Percentiles rank a stretch among this genome's conserved stretches.
Conservation (phyloP, 2,888 invertebrate species). For the Chrysolina americana region DNA sequence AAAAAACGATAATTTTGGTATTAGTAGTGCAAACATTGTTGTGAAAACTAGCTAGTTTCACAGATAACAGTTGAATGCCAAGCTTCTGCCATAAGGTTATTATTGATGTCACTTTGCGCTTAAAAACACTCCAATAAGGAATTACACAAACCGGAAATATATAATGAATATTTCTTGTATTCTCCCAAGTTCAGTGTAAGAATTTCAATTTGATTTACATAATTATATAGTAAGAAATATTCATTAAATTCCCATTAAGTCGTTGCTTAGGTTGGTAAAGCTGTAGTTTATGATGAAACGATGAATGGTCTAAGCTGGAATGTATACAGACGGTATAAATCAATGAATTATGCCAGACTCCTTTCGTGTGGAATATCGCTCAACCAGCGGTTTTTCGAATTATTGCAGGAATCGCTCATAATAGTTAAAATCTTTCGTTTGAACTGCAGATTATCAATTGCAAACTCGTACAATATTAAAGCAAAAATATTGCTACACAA, state of each 20-base stretch:
- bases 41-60: too few relatives aligned
- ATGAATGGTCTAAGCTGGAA: slow-evolving; percentile 5
- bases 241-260: slow-evolving; percentile 45
- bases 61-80: too few relatives aligned
- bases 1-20: too few relatives aligned
- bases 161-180: slow-evolving; percentile 15
- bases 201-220: slow-evolving; percentile 35
- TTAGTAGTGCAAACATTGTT: too few relatives aligned
- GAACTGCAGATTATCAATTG: not conserved
- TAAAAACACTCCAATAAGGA: not conserved
- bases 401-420: too few relatives aligned
- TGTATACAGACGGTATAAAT: not conserved
- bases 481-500: not conserved
- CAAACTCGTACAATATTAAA: not conserved
- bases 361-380: too few relatives aligned
- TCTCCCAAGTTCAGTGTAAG: slow-evolving; percentile 7
- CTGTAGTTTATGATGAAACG: slow-evolving; percentile 19
- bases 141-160: not conserved
- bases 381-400: too few relatives aligned
- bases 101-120: not conserved
- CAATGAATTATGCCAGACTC: too few relatives aligned
- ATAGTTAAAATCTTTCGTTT: not conserved
- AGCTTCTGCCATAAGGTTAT: not conserved
- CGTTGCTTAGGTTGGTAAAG: slow-evolving; percentile 34
- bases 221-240: slow-evolving; percentile 33